phyloP scores from a whole-genome alignment of 2,113 vertebrate species.

The Maccullochella peelii region DNA sequence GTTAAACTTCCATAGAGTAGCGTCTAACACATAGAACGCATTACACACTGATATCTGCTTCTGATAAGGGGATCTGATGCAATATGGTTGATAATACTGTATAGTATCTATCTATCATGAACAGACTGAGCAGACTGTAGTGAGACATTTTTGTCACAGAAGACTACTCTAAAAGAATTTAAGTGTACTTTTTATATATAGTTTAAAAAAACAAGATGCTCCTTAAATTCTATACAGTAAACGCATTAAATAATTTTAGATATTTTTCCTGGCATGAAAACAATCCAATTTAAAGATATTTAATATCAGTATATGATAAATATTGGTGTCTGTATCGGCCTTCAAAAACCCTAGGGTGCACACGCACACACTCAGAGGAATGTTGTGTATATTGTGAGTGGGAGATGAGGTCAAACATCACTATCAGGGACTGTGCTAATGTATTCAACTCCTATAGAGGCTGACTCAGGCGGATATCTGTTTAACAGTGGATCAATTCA shows the following conservation, averaged over 20 bases:
- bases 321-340: not conserved
- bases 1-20: not conserved
- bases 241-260: not conserved
- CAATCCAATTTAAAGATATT: not conserved
- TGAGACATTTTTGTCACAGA: not conserved
- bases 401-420: slow-evolving; percentile 72
- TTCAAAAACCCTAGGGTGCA: slow-evolving; percentile 3
- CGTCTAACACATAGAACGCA: not conserved
- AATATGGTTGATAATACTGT: not conserved
- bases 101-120: not conserved
- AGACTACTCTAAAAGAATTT: not conserved
- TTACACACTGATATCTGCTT: not conserved
- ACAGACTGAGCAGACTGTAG: not conserved
- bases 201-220: not conserved
- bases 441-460: slow-evolving; percentile 70
- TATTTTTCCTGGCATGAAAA: not conserved
- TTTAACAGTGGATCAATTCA: slow-evolving; percentile 71
- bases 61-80: not conserved
- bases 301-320: not conserved
- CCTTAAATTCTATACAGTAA: not conserved
- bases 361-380: slow-evolving; percentile 45
- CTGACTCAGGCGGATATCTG: slow-evolving; percentile 33
- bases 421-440: slow-evolving; percentile 69
- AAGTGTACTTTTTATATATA: not conserved
- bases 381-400: slow-evolving; percentile 70